These are phyloP conservation scores for Drosophila acutilabella DNA, from an alignment of 2,888 invertebrate genomes.

Conservation along the genomic window DNA sequence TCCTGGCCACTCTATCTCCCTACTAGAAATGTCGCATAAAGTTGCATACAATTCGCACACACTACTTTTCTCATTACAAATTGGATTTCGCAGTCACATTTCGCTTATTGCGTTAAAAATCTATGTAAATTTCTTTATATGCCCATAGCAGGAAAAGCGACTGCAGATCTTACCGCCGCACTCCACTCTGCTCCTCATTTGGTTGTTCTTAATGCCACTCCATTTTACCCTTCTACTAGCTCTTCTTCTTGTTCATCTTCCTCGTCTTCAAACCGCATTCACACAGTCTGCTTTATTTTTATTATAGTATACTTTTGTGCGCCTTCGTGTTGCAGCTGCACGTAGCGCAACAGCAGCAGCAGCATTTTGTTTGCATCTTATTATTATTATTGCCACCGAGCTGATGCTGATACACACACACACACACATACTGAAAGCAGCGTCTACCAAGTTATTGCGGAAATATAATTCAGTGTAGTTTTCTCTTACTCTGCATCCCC, in stretches of 20 bases:
- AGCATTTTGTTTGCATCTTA: constrained; percentile 71
- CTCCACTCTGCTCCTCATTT: constrained; percentile 1
- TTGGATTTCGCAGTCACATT: constrained; percentile 78
- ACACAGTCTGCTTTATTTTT: constrained; percentile 38
- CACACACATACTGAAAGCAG: constrained; percentile 23
- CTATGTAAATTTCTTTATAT: constrained; percentile 74
- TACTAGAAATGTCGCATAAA: constrained; percentile 15
- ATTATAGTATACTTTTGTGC: constrained; percentile 47
- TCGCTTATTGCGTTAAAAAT: constrained; percentile 76
- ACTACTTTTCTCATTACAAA: constrained; percentile 78
- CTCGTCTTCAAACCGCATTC: constrained; percentile 5
- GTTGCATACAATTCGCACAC: constrained; percentile 58
- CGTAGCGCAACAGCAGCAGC: constrained; percentile 40
- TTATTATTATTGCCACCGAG: constrained; percentile 70
- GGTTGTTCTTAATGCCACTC: background rate
- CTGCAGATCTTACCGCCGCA: background rate
- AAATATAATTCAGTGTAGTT: constrained; percentile 72
- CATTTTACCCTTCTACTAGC: too few species aligned
- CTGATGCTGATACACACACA: constrained; percentile 46
- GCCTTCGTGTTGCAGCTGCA: constrained; percentile 53
- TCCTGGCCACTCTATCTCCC: background rate
- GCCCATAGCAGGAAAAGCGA: constrained; percentile 43
- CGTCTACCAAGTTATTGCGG: constrained; percentile 68
- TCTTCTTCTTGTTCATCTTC: too few species aligned
- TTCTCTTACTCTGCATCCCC: constrained; percentile 43